phyloP scores from a whole-genome alignment of 2,797 vertebrate species.

The Acanthurus tractus region DNA sequence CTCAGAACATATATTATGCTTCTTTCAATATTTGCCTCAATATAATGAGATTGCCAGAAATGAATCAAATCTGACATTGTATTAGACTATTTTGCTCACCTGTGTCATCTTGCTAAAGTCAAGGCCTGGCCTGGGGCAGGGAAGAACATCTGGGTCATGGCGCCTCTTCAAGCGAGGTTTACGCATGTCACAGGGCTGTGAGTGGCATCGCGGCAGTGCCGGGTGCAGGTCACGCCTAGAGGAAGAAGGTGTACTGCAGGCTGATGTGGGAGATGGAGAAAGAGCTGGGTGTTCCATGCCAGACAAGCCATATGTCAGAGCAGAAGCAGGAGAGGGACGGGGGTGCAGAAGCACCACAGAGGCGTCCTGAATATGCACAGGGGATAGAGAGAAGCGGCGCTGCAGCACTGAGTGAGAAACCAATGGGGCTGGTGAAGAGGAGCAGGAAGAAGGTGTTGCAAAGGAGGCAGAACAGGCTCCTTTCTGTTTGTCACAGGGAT shows the following conservation, averaged over 20 bases:
- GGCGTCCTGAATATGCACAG: constrained; percentile 88
- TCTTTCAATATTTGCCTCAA: background rate
- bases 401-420: constrained; percentile 83
- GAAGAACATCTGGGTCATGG: constrained; percentile 86
- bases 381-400: constrained; percentile 92
- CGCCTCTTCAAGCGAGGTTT: constrained; percentile 90
- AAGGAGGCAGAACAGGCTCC: constrained; percentile 81
- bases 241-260: constrained; percentile 90
- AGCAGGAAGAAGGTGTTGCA: constrained; percentile 84
- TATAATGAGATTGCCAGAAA: background rate
- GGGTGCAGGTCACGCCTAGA: constrained; percentile 86
- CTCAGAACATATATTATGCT: background rate
- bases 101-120: constrained; percentile 93
- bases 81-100: constrained; percentile 71
- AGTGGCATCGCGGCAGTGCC: constrained; percentile 91
- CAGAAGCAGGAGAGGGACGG: constrained; percentile 78
- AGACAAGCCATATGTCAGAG: constrained; percentile 75
- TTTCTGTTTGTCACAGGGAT: constrained; percentile 79
- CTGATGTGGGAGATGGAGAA: constrained; percentile 88
- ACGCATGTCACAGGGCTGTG: constrained; percentile 93
- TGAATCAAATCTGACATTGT: background rate
- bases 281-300: constrained; percentile 77
- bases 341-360: constrained; percentile 82
- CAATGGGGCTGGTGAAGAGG: constrained; percentile 81
- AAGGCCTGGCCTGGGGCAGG: constrained; percentile 88